A percentile compares a stretch with the other conserved stretches of the same genome.
Evolutionary conservation across 2,113 vertebrate genomes (phyloP).

Genomic region (Oreochromis spilurus): DNA sequence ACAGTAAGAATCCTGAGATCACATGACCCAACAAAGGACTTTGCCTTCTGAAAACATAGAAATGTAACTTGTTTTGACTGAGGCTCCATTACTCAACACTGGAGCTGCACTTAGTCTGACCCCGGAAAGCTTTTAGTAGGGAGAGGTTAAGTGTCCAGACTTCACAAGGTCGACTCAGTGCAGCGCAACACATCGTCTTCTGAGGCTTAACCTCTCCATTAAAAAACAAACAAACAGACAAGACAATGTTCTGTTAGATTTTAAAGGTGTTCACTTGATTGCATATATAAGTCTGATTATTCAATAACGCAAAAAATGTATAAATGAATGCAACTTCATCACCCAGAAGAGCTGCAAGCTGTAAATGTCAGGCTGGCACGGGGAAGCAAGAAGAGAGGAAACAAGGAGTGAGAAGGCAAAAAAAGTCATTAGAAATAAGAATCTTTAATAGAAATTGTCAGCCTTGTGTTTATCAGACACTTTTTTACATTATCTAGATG

Average conservation of each 20-base stretch:
- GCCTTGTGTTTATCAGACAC: constrained; percentile 26
- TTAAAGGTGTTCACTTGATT: not conserved
- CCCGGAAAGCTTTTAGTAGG: constrained; percentile 69
- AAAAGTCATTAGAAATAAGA: constrained; percentile 17
- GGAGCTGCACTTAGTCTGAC: constrained; percentile 61
- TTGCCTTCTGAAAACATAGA: constrained; percentile 39
- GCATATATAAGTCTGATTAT: not conserved
- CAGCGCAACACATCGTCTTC: constrained; percentile 19
- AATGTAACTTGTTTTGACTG: constrained; percentile 68
- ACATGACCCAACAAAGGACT: constrained; percentile 22
- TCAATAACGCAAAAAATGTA: not conserved
- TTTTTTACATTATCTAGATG: constrained; percentile 11
- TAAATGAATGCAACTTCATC: constrained; percentile 29
- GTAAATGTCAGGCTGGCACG: constrained; percentile 38
- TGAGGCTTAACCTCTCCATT: not conserved
- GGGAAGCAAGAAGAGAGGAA: not conserved
- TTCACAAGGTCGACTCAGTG: constrained; percentile 36
- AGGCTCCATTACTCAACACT: constrained; percentile 58
- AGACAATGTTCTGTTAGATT: not conserved
- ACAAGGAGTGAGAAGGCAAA: constrained; percentile 1
- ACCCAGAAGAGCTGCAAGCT: constrained; percentile 43
- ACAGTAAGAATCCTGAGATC: constrained; percentile 19
- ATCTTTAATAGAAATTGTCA: constrained; percentile 40
- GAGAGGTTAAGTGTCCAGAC: constrained; percentile 69
- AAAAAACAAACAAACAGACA: not conserved